phyloP scores from a whole-genome alignment of 2,797 vertebrate species.

The Molossus alvarezi region DNA sequence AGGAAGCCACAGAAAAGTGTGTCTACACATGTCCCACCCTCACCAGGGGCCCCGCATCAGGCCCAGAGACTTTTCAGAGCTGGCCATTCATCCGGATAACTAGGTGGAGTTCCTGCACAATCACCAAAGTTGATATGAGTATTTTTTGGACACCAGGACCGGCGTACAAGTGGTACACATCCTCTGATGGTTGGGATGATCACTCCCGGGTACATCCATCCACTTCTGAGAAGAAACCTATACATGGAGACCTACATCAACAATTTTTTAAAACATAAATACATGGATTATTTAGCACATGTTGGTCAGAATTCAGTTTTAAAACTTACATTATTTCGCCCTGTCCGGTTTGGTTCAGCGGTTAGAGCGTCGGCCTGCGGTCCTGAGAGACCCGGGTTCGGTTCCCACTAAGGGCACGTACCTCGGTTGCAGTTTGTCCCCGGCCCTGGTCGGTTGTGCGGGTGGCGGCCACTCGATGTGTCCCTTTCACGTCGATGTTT shows the following conservation, averaged over 20 bases:
- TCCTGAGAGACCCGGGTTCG: too few relatives aligned
- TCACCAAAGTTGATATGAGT: not conserved
- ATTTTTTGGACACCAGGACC: not conserved
- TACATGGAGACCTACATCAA: not conserved
- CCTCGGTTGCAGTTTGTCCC: too few relatives aligned
- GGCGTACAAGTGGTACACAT: not conserved
- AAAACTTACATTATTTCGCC: slow-evolving; percentile 22
- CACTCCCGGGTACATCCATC: not conserved
- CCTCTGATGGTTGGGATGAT: not conserved
- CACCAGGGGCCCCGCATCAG: not conserved
- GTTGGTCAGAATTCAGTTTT: slow-evolving; percentile 28
- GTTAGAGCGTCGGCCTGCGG: too few relatives aligned
- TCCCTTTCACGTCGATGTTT: too few relatives aligned
- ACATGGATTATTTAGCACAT: not conserved
- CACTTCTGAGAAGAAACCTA: not conserved
- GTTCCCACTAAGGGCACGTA: too few relatives aligned
- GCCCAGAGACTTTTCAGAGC: not conserved
- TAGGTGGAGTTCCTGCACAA: not conserved
- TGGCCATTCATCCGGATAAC: not conserved
- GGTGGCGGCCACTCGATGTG: too few relatives aligned
- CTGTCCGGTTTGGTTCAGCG: too few relatives aligned
- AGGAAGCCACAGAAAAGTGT: not conserved
- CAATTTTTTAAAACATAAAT: slow-evolving; percentile 46
- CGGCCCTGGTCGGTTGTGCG: too few relatives aligned
- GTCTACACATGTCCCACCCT: not conserved